Percentiles rank a stretch among this genome's conserved stretches.
These are phyloP conservation scores for Contarinia nasturtii DNA, from an alignment of 1,140 invertebrate species.

Conservation along the genomic window DNA sequence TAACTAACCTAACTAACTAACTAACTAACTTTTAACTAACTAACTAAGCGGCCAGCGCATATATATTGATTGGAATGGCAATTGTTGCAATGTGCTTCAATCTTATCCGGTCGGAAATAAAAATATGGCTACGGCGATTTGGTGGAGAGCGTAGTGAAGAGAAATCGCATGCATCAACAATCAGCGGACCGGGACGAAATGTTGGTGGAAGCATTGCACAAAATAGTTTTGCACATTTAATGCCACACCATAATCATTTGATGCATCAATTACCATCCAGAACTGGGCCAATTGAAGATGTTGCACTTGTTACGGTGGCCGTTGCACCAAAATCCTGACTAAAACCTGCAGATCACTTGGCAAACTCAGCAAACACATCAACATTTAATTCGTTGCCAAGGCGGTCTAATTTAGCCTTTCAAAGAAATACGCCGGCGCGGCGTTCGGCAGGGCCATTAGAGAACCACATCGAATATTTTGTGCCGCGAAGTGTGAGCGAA, in stretches of 20 bases:
- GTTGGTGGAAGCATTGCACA: too few relatives aligned
- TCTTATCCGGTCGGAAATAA: constrained; percentile 83
- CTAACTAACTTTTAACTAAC: too few relatives aligned
- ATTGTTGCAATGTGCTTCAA: constrained; percentile 94
- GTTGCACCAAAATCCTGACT: constrained; percentile 24
- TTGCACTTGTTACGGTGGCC: constrained; percentile 19
- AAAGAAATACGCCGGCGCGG: constrained; percentile 38
- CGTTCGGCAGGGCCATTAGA: constrained; percentile 39
- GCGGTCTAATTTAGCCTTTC: constrained; percentile 26
- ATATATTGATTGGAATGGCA: constrained; percentile 85
- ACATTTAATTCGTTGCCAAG: constrained; percentile 18
- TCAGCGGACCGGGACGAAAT: too few relatives aligned
- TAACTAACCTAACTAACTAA: too few relatives aligned
- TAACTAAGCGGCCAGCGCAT: constrained; percentile 54
- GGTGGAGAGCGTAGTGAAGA: constrained; percentile 23
- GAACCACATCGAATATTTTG: constrained; percentile 57
- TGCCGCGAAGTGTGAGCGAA: constrained; percentile 60
- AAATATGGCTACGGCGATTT: constrained; percentile 39
- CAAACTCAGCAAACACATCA: constrained; percentile 4
- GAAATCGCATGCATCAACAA: constrained; percentile 8
- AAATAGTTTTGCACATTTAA: too few relatives aligned
- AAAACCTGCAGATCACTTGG: constrained; percentile 22
- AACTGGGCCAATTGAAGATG: constrained; percentile 10
- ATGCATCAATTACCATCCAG: neutral
- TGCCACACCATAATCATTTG: neutral